Conservation (phyloP, 2,888 invertebrate species). For the Rutpela maculata region DNA sequence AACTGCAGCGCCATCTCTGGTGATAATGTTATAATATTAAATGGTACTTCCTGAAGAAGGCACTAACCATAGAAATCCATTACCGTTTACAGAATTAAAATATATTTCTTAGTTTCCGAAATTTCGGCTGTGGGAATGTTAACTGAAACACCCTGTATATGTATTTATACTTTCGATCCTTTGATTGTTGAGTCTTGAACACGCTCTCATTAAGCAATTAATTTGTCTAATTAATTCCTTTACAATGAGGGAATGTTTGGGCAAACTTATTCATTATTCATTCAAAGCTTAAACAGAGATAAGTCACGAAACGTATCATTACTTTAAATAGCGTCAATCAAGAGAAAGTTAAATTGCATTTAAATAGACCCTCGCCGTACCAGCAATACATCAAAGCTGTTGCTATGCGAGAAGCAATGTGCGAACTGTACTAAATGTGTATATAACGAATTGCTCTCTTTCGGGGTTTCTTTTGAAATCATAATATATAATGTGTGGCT, state of each 20-base stretch:
- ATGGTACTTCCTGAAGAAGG: no score
- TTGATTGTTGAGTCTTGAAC: not conserved
- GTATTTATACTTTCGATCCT: not conserved
- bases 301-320: constrained; percentile 19
- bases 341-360: constrained; percentile 20
- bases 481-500: not conserved
- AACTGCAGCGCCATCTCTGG: no score
- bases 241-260: not conserved
- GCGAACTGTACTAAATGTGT: constrained; percentile 27
- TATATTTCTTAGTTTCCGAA: no score
- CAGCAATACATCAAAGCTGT: constrained; percentile 25
- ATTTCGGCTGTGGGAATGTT: no score
- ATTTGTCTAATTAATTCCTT: not conserved
- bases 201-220: not conserved
- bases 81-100: no score
- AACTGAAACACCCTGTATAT: no score
- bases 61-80: no score
- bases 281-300: constrained; percentile 16
- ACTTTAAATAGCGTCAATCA: constrained; percentile 24
- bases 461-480: constrained; percentile 22
- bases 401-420: constrained; percentile 22
- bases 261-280: not conserved
- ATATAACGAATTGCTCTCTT: constrained; percentile 9
- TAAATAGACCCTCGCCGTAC: constrained; percentile 16
- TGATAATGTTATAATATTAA: no score